Conservation (phyloP, 92 coral and sea anemone genomes). For the Phenganax stokvisi region DNA sequence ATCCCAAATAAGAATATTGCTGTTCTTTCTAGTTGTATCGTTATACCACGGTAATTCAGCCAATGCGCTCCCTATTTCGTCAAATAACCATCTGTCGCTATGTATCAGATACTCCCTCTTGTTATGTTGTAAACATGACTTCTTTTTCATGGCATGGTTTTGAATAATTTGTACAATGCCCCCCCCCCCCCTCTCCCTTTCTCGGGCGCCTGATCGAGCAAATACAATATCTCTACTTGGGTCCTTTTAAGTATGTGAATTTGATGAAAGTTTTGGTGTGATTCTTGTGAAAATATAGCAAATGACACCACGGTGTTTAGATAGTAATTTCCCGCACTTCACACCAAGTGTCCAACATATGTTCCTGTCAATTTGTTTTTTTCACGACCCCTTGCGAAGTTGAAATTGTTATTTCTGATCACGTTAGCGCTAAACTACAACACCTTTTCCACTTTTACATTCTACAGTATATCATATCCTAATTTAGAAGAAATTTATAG, state of each 20-base stretch:
- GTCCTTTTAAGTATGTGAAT: slow-evolving; percentile 22
- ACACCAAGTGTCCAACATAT: slow-evolving; percentile 26
- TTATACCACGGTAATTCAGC: too few species aligned
- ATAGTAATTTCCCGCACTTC: slow-evolving; percentile 20
- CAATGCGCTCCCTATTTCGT: too few species aligned
- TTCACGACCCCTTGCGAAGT: slow-evolving; percentile 37
- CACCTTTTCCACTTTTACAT: neutral
- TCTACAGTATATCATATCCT: neutral
- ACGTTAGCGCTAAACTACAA: neutral
- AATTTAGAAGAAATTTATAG: neutral
- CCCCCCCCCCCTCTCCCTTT: too few species aligned
- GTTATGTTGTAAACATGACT: too few species aligned
- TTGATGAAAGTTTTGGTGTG: slow-evolving; percentile 16
- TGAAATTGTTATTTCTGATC: neutral
- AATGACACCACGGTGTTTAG: slow-evolving; percentile 4
- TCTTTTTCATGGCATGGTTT: too few species aligned
- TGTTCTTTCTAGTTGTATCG: too few species aligned
- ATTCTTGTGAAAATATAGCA: neutral
- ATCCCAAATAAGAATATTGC: too few species aligned
- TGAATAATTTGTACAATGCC: too few species aligned
- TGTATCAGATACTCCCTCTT: too few species aligned
- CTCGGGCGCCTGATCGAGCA: too few species aligned
- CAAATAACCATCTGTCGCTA: too few species aligned
- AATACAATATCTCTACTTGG: slow-evolving; percentile 23
- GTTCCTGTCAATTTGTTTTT: slow-evolving; percentile 28